These are phyloP conservation scores for human (Homo sapiens) DNA, from an alignment of 2,113 vertebrate species.

Conservation along the genomic window DNA sequence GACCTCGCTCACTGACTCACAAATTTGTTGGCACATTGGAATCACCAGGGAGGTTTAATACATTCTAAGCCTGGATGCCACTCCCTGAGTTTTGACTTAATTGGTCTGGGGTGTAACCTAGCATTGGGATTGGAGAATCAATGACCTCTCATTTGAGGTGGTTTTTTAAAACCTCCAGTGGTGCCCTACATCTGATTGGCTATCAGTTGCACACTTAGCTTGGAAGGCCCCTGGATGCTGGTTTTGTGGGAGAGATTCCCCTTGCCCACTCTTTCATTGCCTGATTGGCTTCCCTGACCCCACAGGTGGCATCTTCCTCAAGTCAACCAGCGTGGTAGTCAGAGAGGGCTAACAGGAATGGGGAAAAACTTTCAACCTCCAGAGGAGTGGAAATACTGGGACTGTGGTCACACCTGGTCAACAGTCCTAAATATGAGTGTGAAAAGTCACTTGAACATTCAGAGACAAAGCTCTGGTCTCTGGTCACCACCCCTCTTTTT, in stretches of 20 bases:
- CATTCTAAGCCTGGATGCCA: not conserved
- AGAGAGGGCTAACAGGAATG: not conserved
- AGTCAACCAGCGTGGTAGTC: not conserved
- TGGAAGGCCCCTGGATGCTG: not conserved
- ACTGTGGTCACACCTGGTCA: not conserved
- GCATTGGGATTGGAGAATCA: not conserved
- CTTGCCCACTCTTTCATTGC: too few species aligned
- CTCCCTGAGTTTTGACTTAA: not conserved
- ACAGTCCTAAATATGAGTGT: not conserved
- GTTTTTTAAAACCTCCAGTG: not conserved
- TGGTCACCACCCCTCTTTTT: too few species aligned
- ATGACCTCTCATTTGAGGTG: not conserved
- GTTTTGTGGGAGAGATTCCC: not conserved
- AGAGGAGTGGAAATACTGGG: not conserved
- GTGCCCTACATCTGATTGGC: not conserved
- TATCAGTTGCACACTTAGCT: not conserved
- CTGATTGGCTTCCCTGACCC: too few species aligned
- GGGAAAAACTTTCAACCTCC: not conserved
- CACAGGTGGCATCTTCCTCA: not conserved
- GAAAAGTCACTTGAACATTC: not conserved
- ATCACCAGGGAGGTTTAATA: not conserved
- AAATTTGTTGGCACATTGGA: not conserved
- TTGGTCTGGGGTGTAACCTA: not conserved
- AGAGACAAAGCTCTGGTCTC: not conserved
- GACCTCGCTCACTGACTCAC: not conserved